phyloP scores from a whole-genome alignment of 2,888 invertebrate genomes.

The Eilema sororculum region DNA sequence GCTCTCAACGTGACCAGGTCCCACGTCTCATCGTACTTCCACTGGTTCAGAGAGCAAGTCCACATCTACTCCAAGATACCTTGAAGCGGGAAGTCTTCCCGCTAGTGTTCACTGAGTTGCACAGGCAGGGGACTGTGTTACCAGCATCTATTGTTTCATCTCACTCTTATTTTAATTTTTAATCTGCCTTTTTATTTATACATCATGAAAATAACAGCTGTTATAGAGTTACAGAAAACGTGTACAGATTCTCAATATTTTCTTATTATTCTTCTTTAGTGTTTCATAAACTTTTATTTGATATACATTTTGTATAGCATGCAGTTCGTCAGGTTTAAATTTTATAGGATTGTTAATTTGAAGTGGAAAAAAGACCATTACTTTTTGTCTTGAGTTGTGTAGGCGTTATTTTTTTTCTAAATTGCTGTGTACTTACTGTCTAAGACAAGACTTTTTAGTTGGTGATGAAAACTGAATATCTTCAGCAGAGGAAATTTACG shows the following conservation, averaged over 20 bases:
- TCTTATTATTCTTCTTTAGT: slow-evolving; percentile 1
- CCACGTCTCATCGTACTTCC: slow-evolving; percentile 90
- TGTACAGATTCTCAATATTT: slow-evolving; percentile 6
- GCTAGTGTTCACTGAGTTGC: slow-evolving; percentile 58
- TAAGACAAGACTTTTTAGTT: not conserved
- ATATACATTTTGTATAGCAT: not conserved
- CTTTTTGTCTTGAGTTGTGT: not conserved
- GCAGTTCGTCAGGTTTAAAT: not conserved
- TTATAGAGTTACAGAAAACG: slow-evolving; percentile 2
- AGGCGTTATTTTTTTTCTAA: not conserved
- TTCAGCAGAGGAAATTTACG: not conserved
- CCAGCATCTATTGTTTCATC: slow-evolving; percentile 22
- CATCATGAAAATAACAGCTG: not conserved
- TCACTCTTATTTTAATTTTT: slow-evolving; percentile 23
- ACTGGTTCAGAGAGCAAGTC: slow-evolving; percentile 93
- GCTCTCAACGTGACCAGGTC: slow-evolving; percentile 90
- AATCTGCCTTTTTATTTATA: not conserved
- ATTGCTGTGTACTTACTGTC: slow-evolving; percentile 3
- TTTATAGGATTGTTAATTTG: not conserved
- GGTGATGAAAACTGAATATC: not conserved
- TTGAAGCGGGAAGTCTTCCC: slow-evolving; percentile 70
- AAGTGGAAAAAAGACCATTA: no score
- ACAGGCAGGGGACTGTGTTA: slow-evolving; percentile 62
- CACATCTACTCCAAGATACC: slow-evolving; percentile 91
- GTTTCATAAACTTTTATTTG: not conserved